Evolutionary conservation across 2,888 invertebrate genomes (phyloP), one percentile per base, ranked within the genome.

Genomic region (Uloborus plumipes): DNA sequence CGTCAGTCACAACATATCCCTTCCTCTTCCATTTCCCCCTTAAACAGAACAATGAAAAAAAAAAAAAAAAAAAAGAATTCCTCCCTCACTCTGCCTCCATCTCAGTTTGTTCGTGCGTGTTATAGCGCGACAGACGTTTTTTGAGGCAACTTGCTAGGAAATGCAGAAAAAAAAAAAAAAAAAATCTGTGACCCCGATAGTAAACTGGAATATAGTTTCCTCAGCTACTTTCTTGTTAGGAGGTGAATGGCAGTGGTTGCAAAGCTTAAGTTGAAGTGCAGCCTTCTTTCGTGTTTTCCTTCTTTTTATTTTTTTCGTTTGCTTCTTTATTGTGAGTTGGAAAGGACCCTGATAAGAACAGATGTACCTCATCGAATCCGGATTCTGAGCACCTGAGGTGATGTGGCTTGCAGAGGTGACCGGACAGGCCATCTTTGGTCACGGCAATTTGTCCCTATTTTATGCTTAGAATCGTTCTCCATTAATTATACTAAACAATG

Each of bases 151-250:
- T 26, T n/a, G 58, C 18, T 20, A n/a, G 13, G 18, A 58, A n/a
- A 58, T 13, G 20, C 13, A 61, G 31, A 61, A 61, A 26, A 26
- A 61, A 61, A 61, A 22, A 1, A 2, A 61, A 4, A 61, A 61
- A 61, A 22, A 1, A 2, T 26, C 1, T 26, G 15, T 61, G 61
- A 61, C 61, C 61, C 61, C 61, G 26, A 61, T 61, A 31, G 61
- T 61, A 61, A 61, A 61, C 61, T 61, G 61, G 61, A 61, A 61
- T 61, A 61, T 61, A 61, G 61, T 61, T 61, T 26, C 26, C 61
- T 61, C 22, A 15, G 31, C 14, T 31, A 26, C 26, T 26, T 26
- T 26, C 26, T 26, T 26, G 26, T 26, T 26, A 26, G 26, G 26
- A n/a, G 26, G 26, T 26, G 61, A 61, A 61, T 61, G 31, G n/a